These are phyloP conservation scores for Scleropages formosus DNA, from an alignment of 2,797 vertebrate genomes.

Conservation along the genomic window DNA sequence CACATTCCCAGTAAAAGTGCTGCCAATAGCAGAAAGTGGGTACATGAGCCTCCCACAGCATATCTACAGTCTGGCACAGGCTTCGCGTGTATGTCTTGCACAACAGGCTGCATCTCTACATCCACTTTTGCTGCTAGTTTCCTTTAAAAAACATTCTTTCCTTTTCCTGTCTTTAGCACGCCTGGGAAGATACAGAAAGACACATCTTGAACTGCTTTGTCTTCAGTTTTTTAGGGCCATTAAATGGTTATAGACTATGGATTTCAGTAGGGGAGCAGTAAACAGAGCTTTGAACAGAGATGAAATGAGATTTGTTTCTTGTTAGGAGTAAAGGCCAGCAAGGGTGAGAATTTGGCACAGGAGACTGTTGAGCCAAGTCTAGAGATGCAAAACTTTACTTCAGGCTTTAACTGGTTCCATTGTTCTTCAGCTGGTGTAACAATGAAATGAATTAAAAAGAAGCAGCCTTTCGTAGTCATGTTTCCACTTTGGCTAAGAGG, in stretches of 20 bases:
- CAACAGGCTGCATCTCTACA: no score
- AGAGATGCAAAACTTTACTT: background rate
- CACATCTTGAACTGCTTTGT: background rate
- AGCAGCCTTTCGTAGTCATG: slow-evolving; percentile 27
- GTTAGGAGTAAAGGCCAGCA: background rate
- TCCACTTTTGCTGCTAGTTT: background rate
- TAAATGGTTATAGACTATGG: background rate
- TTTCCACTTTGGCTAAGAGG: slow-evolving; percentile 28
- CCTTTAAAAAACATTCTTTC: background rate
- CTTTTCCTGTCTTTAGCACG: background rate
- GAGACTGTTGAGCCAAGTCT: background rate
- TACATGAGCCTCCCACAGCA: background rate
- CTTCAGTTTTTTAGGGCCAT: background rate
- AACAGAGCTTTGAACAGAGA: background rate
- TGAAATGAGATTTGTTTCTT: slow-evolving; percentile 6
- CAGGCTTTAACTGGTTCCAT: slow-evolving; percentile 10
- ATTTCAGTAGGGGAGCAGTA: background rate
- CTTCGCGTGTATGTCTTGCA: background rate
- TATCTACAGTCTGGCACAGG: background rate
- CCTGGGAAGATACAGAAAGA: no score
- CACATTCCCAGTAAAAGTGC: slow-evolving; percentile 36
- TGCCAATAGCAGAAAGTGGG: background rate
- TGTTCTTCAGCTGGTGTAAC: background rate
- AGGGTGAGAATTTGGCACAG: background rate
- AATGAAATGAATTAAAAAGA: slow-evolving; percentile 33